Base-by-base conservation (phyloP, 2,888 invertebrate genomes). In the Phanerotoma sp. region DNA sequence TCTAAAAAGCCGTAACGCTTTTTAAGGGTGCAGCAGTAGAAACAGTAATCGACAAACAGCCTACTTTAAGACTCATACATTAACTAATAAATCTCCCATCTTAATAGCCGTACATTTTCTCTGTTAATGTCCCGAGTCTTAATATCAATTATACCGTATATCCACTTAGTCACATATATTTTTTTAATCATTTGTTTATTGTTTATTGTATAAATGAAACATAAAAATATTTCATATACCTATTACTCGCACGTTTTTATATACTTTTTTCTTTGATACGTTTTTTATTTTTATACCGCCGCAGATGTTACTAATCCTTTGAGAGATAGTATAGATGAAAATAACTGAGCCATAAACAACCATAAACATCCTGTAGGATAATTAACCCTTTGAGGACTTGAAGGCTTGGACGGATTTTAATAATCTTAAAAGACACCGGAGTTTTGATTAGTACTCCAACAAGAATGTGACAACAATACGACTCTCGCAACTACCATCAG, bases 301-400 rank as follows among this genome's bases (percentile, higher is more conserved):
- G 30, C 41, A 38, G 51, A 51, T 58, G 58, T 59, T 66, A 35
- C 16, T 54, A 54, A 37, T 62, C 66, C 62, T 62, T 47, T 22
- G 62, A 54, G 66, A 64, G 44, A 30, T 38, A 41, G 52, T 33
- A 46, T 10, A 38, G 20, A 15, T 15, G 60, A 55, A 53, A 49
- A 57, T 66, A 66, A 68, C 65, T 65, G 66, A 72, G 68, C 68
- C 72, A 69, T 71, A 69, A 73, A 71, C 72, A 70, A 67, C 68
- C 72, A 69, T 71, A 69, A 73, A 71, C 72, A 70, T 67, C 66
- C 71, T 64, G 72, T 64, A 66, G 71, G 69, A 74, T 75, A 75
- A 77, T 77, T 77, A 77, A 75, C 75, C 75, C 75, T 75, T 75
- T 75, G 75, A 74, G 70, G 64, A 73, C 68, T 68, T 70, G 71